A percentile compares a stretch with the other conserved stretches of the same genome.
These are phyloP conservation scores for Phalacrocorax aristotelis DNA, from an alignment of 2,113 vertebrate genomes.

Conservation along the genomic window DNA sequence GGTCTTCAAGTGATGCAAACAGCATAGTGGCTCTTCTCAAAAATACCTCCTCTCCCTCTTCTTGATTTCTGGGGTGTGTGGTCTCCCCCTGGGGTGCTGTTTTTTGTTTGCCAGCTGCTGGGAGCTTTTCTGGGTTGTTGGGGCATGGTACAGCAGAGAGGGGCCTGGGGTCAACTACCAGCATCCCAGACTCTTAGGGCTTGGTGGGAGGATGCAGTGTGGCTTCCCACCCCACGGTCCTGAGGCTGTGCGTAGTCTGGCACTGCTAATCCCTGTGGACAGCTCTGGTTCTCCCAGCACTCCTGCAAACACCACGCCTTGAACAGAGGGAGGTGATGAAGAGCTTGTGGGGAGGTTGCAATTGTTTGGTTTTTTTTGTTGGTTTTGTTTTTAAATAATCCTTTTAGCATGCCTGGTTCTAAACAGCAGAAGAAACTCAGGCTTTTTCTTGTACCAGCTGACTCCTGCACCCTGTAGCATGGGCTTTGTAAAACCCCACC, in stretches of 20 bases:
- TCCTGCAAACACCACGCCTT: rapidly evolving
- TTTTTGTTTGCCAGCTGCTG: not conserved
- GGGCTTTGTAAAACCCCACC: not conserved
- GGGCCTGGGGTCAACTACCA: rapidly evolving
- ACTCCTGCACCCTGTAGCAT: not conserved
- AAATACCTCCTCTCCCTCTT: not conserved
- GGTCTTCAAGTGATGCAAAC: not conserved
- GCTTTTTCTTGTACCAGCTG: not conserved
- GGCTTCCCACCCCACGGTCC: rapidly evolving
- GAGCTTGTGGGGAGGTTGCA: not conserved
- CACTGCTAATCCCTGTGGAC: rapidly evolving
- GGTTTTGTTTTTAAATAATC: not conserved
- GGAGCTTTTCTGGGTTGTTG: not conserved
- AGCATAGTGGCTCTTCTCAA: not conserved
- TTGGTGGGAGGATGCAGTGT: not conserved
- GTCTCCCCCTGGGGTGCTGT: not conserved
- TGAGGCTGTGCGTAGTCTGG: rapidly evolving
- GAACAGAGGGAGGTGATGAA: not conserved
- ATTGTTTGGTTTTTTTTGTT: not conserved
- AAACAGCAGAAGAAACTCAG: not conserved
- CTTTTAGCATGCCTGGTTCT: not conserved
- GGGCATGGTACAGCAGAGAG: rapidly evolving
- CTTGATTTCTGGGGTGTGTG: rapidly evolving
- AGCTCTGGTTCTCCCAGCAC: not conserved
- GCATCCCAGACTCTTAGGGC: not conserved